Evolutionary conservation across 2,888 invertebrate species (phyloP).

Genomic region (Ptychoptera albimana): DNA sequence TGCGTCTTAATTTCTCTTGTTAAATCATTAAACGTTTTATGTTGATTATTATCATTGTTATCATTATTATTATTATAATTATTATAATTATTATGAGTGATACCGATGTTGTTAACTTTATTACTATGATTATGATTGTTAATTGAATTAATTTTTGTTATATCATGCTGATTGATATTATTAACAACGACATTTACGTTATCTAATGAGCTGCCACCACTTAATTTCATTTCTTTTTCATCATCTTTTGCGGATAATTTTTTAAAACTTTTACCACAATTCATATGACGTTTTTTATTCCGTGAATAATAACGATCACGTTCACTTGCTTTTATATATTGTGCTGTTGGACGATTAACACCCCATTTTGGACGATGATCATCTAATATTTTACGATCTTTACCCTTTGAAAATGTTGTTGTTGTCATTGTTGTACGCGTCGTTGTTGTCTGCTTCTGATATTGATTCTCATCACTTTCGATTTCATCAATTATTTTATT

Average conservation of each 20-base stretch:
- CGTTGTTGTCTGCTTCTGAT: slow-evolving; percentile 16
- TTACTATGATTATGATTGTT: no score
- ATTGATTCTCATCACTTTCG: neutral
- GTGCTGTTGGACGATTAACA: slow-evolving; percentile 58
- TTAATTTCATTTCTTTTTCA: no score
- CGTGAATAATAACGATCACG: slow-evolving; percentile 63
- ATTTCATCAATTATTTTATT: neutral
- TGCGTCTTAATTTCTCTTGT: slow-evolving; percentile 23
- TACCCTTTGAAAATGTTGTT: slow-evolving; percentile 19
- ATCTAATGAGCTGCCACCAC: no score
- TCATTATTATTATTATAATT: neutral
- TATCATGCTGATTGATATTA: no score
- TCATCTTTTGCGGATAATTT: no score
- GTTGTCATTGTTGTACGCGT: slow-evolving; percentile 28
- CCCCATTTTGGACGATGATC: slow-evolving; percentile 60
- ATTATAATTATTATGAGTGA: no score
- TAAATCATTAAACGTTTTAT: slow-evolving; percentile 15
- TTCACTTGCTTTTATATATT: slow-evolving; percentile 79
- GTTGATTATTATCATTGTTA: slow-evolving; percentile 12
- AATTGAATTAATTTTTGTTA: no score
- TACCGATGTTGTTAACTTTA: no score
- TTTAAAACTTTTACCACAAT: no score
- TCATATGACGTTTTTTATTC: slow-evolving; percentile 32
- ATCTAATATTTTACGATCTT: slow-evolving; percentile 23
- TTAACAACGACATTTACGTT: no score